Base-by-base conservation (phyloP, 23 tunicate species). In the Halocynthia roretzi region DNA sequence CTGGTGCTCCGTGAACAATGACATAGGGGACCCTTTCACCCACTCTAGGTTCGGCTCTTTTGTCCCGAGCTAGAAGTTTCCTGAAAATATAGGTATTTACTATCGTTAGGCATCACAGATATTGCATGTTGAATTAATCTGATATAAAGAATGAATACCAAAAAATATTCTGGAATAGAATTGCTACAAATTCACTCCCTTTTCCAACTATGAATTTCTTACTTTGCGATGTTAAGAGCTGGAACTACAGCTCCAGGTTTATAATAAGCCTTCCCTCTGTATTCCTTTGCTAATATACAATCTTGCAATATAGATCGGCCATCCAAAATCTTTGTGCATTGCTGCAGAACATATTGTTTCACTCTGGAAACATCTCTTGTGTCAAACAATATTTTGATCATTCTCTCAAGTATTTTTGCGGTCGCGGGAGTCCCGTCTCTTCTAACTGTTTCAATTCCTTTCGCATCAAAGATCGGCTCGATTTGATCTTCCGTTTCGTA, bases 401-500 rank as follows among this genome's bases (percentile, higher is more conserved):
- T 61, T 66, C 84, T 83, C 78, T 87, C 86, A 7, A 93, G 76
- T 6, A 83, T 80, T 71, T 93, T 87, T 49, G 86, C 52, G 5
- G 85, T 86, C 56, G 89, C 94, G 0, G 86, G 94, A 40, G 89
- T 83, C 21, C 98, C 98, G 64, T 93, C 98, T 23, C 98, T 68
- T 22, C 98, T 63, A 11, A 93, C 89, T 44, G 89, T 93, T 77
- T 93, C 98, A 56, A 93, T 93, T 40, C 98, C 98, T 68, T 93
- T 93, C 12, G 98, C 93, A 71, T 93, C 98, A 57, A 93, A 87
- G 9, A 76, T 83, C 31, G 98, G 94, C 51, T 93, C 89, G 7
- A 23, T 58, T 63, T 93, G 93, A 50, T 84, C 89, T 53, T 80
- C 89, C 8, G 86, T 54, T 56, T 93, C 98, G 52, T 80, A 93